A percentile compares a stretch with the other conserved stretches of the same genome.
Evolutionary conservation across 2,888 invertebrate genomes (phyloP).

Genomic region (Drosophila austrosaltans): DNA sequence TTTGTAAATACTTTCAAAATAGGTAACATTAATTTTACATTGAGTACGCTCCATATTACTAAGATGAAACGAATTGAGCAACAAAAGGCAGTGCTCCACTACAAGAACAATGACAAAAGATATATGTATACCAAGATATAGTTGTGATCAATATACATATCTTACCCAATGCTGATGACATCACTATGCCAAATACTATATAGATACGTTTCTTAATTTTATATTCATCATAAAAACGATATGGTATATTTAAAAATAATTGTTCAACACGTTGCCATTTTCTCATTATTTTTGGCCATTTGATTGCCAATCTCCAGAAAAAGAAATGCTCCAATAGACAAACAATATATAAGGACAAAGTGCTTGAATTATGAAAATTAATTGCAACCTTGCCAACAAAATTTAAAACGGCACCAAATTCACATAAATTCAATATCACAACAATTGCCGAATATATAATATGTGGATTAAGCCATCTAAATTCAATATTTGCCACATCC

Average conservation of each 20-base stretch:
- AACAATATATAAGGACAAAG: conserved; percentile 71
- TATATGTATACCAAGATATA: too few species aligned
- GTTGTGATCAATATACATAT: too few species aligned
- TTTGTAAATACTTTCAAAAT: conserved; percentile 73
- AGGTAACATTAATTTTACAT: conserved; percentile 76
- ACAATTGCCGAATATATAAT: conserved; percentile 67
- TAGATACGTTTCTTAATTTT: conserved; percentile 75
- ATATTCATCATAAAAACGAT: conserved; percentile 76
- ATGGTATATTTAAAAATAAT: conserved; percentile 79
- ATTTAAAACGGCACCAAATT: conserved; percentile 71
- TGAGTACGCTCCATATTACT: conserved; percentile 72
- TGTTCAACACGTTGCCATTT: conserved; percentile 79
- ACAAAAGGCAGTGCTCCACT: conserved; percentile 79
- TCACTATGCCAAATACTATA: conserved; percentile 65
- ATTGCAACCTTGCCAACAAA: conserved; percentile 65
- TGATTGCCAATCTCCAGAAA: conserved; percentile 81
- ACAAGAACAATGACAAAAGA: background rate
- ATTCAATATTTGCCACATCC: conserved; percentile 65
- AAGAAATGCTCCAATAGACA: conserved; percentile 78
- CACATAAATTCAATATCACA: conserved; percentile 66
- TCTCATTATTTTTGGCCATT: conserved; percentile 79
- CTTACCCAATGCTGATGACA: conserved; percentile 75
- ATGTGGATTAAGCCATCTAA: conserved; percentile 75
- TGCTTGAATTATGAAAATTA: conserved; percentile 75
- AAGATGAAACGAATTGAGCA: conserved; percentile 69